Evolutionary conservation across 2,797 vertebrate species (phyloP), one percentile per base, ranked within the genome.

Genomic region (Linurgus olivaceus): DNA sequence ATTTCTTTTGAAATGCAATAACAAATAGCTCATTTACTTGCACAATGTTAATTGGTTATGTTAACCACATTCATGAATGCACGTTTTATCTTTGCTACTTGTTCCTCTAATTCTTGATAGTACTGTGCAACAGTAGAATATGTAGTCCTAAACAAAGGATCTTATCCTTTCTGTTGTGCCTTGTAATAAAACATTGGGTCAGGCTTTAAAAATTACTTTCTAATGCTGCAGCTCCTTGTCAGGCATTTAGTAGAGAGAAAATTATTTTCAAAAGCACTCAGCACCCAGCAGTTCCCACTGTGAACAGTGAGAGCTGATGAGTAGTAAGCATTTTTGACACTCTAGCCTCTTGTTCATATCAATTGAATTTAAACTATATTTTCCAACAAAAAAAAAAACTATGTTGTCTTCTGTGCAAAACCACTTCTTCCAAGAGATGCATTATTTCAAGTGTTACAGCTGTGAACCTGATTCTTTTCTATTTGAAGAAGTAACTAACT

Each of bases 1-100:
- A 89, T 92, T 73, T 86, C 81, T 95, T 87, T 94, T 73, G 84
- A 51, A 82, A 52, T 66, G 84, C 55, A 93, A 51, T 88, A 77
- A 75, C 67, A 95, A 86, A 90, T 70, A 88, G 72, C 61, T 61
- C 31, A 71, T 96, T 96, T 94, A 45, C 37, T 75, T 86, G 40
- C n/a, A 17, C 83, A 72, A 44, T 48, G 91, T 61, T 96, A 86
- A 92, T 90, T 92, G 83, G 20, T 73, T 95, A 88, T 67, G 25
- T 94, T 96, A 89, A 94, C 76, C 40, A 93, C 74, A 80, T 86
- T 76, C 35, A 45, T 54, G 73, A 50, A 63, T 90, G 80, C 54
- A 67, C 54, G 45, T 90, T 96, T 96, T 80, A 33, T 81, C 62
- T 94, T 45, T 91, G 21, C 40, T 62, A 8, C 37, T 5, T 84